A percentile compares a stretch with the other conserved stretches of the same genome.
Evolutionary conservation across 2,888 invertebrate species (phyloP).

Genomic region (Harpalus rufipes): DNA sequence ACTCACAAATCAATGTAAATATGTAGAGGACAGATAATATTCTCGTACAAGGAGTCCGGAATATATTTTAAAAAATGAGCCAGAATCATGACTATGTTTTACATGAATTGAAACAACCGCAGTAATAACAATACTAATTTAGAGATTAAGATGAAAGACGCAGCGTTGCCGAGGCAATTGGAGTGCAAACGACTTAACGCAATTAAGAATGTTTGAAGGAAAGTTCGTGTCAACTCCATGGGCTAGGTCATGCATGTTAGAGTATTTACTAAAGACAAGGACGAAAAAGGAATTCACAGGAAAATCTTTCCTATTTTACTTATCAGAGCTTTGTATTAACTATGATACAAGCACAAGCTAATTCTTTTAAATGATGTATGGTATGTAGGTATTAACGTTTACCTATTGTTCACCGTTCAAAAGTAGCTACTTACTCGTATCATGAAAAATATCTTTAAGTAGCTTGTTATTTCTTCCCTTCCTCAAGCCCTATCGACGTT

Average conservation of each 20-base stretch:
- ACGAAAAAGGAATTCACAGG: slow-evolving; percentile 15
- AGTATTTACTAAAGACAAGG: slow-evolving; percentile 17
- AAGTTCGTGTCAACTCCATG: slow-evolving; percentile 47
- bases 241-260: slow-evolving; percentile 42
- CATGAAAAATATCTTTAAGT: no score
- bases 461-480: no score
- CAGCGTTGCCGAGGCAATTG: not conserved
- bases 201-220: slow-evolving; percentile 47
- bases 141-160: slow-evolving; percentile 42
- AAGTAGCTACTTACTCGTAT: no score
- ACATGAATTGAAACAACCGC: not conserved
- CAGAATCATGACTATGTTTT: not conserved
- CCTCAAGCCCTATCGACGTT: no score
- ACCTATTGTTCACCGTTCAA: no score
- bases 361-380: not conserved
- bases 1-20: no score
- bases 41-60: no score
- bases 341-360: not conserved
- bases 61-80: no score
- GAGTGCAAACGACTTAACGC: slow-evolving; percentile 41
- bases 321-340: slow-evolving; percentile 6
- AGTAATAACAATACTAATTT: slow-evolving; percentile 45
- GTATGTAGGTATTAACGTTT: no score
- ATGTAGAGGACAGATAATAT: no score
- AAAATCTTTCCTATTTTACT: slow-evolving; percentile 3